Conservation (phyloP, 2,113 vertebrate genomes). For the Oncorhynchus tshawytscha region DNA sequence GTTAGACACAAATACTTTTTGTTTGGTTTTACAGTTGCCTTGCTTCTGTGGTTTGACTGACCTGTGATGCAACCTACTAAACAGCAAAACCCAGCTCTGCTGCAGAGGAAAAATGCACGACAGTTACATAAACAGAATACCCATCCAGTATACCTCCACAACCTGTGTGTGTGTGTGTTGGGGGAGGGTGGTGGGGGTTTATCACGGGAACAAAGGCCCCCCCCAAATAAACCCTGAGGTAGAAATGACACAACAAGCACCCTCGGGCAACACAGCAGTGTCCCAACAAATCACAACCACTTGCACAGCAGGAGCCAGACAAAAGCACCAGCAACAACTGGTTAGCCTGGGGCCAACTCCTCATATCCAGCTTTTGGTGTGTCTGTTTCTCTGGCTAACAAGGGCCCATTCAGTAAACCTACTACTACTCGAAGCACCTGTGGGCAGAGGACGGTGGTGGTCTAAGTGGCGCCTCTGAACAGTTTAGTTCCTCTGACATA, state of each 20-base stretch:
- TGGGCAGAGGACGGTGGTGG: too few species aligned
- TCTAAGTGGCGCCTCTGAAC: too few species aligned
- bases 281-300: neutral
- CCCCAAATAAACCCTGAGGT: neutral
- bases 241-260: neutral
- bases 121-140: conserved; percentile 1
- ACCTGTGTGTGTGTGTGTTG: neutral
- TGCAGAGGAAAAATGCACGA: neutral
- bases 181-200: too few species aligned
- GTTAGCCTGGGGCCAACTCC: neutral
- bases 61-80: conserved; percentile 7
- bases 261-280: neutral
- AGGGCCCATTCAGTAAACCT: too few species aligned
- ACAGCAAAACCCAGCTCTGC: neutral
- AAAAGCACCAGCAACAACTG: neutral
- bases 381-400: too few species aligned
- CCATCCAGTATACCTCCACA: neutral
- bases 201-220: too few species aligned
- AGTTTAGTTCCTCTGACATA: too few species aligned
- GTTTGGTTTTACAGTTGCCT: neutral
- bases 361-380: neutral
- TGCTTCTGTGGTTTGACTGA: neutral
- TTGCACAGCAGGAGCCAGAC: neutral
- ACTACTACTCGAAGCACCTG: too few species aligned
- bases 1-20: conserved; percentile 1